Base-by-base conservation (phyloP, 1,140 invertebrate genomes). In the Tenebrio molitor region DNA sequence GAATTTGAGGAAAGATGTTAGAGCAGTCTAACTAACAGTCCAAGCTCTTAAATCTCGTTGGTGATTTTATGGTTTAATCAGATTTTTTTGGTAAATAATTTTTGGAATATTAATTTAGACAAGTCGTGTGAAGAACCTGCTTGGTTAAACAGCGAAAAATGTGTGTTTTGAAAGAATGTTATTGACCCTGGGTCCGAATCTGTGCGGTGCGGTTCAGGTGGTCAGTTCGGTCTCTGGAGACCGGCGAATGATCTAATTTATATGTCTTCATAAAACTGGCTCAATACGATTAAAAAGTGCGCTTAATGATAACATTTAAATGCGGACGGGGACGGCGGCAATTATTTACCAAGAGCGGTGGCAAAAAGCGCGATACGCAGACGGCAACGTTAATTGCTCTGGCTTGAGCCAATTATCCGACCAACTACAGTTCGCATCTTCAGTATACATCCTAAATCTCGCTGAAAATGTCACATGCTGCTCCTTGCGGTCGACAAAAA, bases 291-390 rank as follows among this genome's bases (percentile, higher is more conserved):
- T 71, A 71, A 74, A 74, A 74, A 74, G 25, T 71, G 63, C 68
- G 16, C 33, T 74, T 74, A 74, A 74, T 74, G 68, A 71, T 71
- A 74, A 74, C 73, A 74, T 74, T 74, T 74, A 71, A 71, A 74
- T 74, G 68, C 73, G 73, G 19, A 63, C 58, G 21, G 73, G 12
- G 68, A 58, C 69, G 19, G 16, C 36, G 53, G 64, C 58, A 71
- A 64, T 71, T 63, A 71, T 71, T 71, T 44, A 62, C 62, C 53
- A 62, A 42, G 21, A 29, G 39, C 46, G 34, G 44, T 50, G 62
- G 71, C 44, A 72, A 72, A 72, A 72, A 72, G 33, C 25, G 63
- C 25, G 64, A 67, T 65, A 65, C 46, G 66, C 23, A 72, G 71
- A 67, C 71, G 62, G 71, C 21, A 46, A 67, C 44, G 46, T 72